Evolutionary conservation across 1,140 invertebrate genomes (phyloP), one percentile per base, ranked within the genome.

Genomic region (Pissodes strobi): DNA sequence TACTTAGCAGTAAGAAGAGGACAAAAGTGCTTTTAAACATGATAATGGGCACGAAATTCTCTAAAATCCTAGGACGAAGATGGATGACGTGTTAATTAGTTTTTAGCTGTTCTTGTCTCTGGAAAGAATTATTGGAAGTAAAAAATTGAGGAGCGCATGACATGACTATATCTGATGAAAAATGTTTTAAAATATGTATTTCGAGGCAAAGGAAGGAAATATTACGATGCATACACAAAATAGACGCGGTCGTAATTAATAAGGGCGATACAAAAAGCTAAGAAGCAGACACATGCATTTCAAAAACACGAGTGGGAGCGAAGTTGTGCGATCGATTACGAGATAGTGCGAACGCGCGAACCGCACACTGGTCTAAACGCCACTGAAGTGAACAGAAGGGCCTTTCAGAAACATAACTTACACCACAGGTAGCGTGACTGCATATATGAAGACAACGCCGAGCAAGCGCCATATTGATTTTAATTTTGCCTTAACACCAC

Each of bases 401-500:
- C 58, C 39, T 64, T 64, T 64, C 38, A 52, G 60, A 70, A 68
- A 69, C 68, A 67, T 61, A 72, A 72, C 57, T 67, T 72, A 55
- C 66, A 72, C 62, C 68, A 53, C 69, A 72, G 71, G 64, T 67
- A 73, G 66, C 68, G 67, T 71, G 67, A 68, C 72, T 73, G 71
- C 69, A 72, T 60, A 70, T 67, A 66, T 60, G 64, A 65, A 49
- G 61, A 66, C 61, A 60, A 69, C 38, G 69, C 69, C 55, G 73
- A 73, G 73, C 74, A 76, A 66, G 75, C 75, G 75, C 74, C 75
- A 76, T 76, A 76, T 76, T 75, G 75, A 76, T 76, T 76, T 76
- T 76, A 75, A 76, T 49, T 69, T 71, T 61, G 43, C 49, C 61
- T 66, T 64, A 72, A 66, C 61, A 68, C 68, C 58, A 68, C 67